These are phyloP conservation scores for Schizopygopsis pylzovi DNA, from an alignment of 2,797 vertebrate genomes.

Conservation along the genomic window DNA sequence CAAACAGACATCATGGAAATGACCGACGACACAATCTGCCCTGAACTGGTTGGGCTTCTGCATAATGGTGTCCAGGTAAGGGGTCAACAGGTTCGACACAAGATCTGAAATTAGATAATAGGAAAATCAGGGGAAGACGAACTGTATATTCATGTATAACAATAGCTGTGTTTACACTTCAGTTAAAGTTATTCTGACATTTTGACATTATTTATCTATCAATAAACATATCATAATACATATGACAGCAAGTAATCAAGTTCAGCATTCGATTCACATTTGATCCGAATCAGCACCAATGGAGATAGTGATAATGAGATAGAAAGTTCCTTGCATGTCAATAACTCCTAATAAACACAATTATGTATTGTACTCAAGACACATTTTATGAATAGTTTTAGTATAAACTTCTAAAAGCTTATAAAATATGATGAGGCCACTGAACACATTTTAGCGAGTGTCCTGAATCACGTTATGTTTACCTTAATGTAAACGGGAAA, in stretches of 20 bases:
- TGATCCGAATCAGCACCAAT: neutral
- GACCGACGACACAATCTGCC: neutral
- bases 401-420: neutral
- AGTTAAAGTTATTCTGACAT: neutral
- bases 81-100: neutral
- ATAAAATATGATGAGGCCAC: neutral
- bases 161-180: no score
- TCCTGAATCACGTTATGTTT: neutral
- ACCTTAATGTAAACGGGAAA: neutral
- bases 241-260: neutral
- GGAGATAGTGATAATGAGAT: neutral
- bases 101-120: neutral
- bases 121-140: neutral
- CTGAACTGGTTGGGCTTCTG: neutral
- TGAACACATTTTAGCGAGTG: neutral
- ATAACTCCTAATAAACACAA: neutral
- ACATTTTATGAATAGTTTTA: neutral
- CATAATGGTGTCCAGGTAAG: neutral
- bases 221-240: neutral
- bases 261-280: neutral
- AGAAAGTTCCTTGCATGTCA: neutral
- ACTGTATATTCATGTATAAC: neutral
- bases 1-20: conserved; percentile 24
- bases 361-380: neutral
- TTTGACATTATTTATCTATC: neutral